Percentiles rank a stretch among this genome's conserved stretches.
Conservation (phyloP, 2,888 invertebrate species). For the Caenorhabditis zanzibari region DNA sequence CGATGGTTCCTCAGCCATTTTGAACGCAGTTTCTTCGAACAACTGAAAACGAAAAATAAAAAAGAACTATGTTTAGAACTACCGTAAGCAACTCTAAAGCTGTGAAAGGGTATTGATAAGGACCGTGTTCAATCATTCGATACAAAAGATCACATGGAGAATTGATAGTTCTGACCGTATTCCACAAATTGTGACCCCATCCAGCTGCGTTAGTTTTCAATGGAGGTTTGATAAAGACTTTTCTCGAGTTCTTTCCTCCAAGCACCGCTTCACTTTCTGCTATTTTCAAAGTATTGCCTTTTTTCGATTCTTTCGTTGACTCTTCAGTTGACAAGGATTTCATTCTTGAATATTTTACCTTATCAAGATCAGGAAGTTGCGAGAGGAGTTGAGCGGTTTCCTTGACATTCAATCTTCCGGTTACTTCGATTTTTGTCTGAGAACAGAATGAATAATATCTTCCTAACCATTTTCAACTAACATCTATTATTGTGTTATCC, state of each 20-base stretch:
- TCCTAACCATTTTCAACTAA: constrained; percentile 1
- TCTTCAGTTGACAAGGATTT: constrained; percentile 44
- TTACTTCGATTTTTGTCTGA: constrained; percentile 40
- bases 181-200: constrained; percentile 47
- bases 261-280: constrained; percentile 23
- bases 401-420: constrained; percentile 48
- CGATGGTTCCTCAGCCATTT: constrained; percentile 59
- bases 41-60: constrained; percentile 39
- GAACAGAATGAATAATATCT: too few species aligned
- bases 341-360: constrained; percentile 13
- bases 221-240: constrained; percentile 21
- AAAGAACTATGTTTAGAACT: too few species aligned
- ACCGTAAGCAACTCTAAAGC: constrained; percentile 68
- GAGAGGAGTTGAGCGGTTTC: constrained; percentile 37
- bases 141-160: constrained; percentile 62
- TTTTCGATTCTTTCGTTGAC: constrained; percentile 23
- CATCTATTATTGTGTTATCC: constrained; percentile 35
- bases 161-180: constrained; percentile 37
- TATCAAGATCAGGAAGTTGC: constrained; percentile 38
- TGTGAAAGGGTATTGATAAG: constrained; percentile 69
- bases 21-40: constrained; percentile 65
- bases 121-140: constrained; percentile 73
- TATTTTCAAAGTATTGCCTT: background rate
- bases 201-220: constrained; percentile 37
- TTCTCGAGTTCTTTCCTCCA: background rate